Conservation (phyloP, 53 echinoderm and acorn worm genomes). For the Patiria pectinifera region DNA sequence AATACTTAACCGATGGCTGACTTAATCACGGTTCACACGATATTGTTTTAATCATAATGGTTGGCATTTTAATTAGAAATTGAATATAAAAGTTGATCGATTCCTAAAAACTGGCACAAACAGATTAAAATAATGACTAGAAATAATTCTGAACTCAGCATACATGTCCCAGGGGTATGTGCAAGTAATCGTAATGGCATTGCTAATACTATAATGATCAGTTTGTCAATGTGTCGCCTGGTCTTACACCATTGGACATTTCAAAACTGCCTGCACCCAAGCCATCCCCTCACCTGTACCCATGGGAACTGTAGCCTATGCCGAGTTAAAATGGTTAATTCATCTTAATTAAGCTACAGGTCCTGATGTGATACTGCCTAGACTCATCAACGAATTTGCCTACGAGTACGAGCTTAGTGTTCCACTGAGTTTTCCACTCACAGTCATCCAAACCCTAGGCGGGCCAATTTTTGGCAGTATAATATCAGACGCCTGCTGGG, state of each 20-base stretch:
- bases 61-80: too few relatives aligned
- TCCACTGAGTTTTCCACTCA: too few relatives aligned
- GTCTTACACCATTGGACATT: constrained; percentile 2
- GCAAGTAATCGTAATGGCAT: constrained; percentile 30
- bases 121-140: constrained; percentile 47
- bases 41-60: too few relatives aligned
- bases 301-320: constrained; percentile 53
- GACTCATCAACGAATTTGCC: too few relatives aligned
- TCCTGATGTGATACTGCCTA: constrained; percentile 56
- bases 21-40: too few relatives aligned
- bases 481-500: too few relatives aligned
- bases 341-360: constrained; percentile 41
- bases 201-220: constrained; percentile 49
- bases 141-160: constrained; percentile 26
- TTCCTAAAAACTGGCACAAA: constrained; percentile 42
- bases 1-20: too few relatives aligned
- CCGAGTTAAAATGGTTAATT: constrained; percentile 32
- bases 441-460: too few relatives aligned
- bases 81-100: neutral
- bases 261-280: too few relatives aligned
- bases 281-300: too few relatives aligned
- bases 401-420: too few relatives aligned
- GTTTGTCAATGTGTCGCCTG: constrained; percentile 42
- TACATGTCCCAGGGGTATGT: constrained; percentile 46
- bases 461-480: too few relatives aligned